Evolutionary conservation across 2,113 vertebrate genomes (phyloP).

Genomic region (Tachycineta bicolor): DNA sequence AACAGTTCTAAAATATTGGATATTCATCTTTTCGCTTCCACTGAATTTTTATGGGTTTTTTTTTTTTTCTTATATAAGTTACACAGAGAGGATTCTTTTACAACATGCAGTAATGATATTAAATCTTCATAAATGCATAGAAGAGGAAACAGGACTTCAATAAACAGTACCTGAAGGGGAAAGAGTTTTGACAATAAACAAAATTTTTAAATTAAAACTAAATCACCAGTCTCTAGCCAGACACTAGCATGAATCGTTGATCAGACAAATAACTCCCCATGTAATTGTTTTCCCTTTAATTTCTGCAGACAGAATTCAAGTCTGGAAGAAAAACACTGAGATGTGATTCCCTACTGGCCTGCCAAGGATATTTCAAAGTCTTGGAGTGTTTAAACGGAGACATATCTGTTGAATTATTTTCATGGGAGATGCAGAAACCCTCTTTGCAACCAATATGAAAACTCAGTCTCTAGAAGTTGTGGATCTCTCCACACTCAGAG

Average conservation of each 20-base stretch:
- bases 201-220: neutral
- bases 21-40: conserved; percentile 20
- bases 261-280: neutral
- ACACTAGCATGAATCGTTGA: neutral
- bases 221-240: neutral
- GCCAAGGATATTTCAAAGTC: neutral
- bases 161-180: neutral
- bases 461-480: neutral
- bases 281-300: neutral
- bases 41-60: neutral
- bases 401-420: neutral
- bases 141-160: neutral
- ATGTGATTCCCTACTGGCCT: neutral
- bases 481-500: neutral
- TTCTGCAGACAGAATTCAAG: neutral
- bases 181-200: conserved; percentile 22
- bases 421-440: neutral
- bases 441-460: neutral
- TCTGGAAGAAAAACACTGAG: neutral
- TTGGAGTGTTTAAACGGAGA: neutral
- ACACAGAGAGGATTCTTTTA: neutral
- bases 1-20: neutral
- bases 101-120: neutral
- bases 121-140: neutral
- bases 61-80: neutral